Base-by-base conservation (phyloP, 2,888 invertebrate genomes). In the Pocota personata region DNA sequence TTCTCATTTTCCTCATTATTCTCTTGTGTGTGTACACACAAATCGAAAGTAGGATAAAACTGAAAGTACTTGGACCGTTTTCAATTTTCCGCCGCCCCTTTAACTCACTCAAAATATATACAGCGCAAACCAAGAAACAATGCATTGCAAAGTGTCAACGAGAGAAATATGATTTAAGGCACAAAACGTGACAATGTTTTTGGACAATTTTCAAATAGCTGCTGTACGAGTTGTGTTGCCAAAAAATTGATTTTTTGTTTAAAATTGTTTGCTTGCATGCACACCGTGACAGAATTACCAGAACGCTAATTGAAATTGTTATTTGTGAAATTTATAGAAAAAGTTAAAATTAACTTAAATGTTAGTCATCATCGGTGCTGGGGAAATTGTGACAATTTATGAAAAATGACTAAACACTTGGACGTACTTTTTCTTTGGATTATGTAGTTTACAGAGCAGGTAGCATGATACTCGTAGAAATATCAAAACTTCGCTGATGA, bases 31-130 rank as follows among this genome's bases (percentile, higher is more conserved):
- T 60, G 52, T n/a, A n/a, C 19, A 75, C 75, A 82, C 71, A 80
- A 76, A 84, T 76, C 71, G 80, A 84, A 84, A 84, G 84, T 84
- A 76, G 75, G 71, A 71, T 84, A 84, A 75, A 75, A 84, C 67
- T 75, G 78, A 83, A 79, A 83, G 84, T 80, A 71, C 71, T 80
- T 84, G 84, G 84, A 84, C 43, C 30, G 71, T 75, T 60, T 84
- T 84, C 84, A 84, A 84, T 71, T 75, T 84, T 64, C 10, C 24
- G 4, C 35, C 62, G 5, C 55, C 57, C 24, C 37, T 16, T 30
- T 48, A 2, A n/a, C 12, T 46, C 19, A 27, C 52, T 37, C 10
- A 69, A 58, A 43, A 40, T 30, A 64, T 14, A n/a, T 3, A 37
- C 32, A 10, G 10, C 1, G 4, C 14, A 16, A 35, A n/a, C 2